phyloP scores from a whole-genome alignment of 2,113 vertebrate genomes.

The Murina feae region DNA sequence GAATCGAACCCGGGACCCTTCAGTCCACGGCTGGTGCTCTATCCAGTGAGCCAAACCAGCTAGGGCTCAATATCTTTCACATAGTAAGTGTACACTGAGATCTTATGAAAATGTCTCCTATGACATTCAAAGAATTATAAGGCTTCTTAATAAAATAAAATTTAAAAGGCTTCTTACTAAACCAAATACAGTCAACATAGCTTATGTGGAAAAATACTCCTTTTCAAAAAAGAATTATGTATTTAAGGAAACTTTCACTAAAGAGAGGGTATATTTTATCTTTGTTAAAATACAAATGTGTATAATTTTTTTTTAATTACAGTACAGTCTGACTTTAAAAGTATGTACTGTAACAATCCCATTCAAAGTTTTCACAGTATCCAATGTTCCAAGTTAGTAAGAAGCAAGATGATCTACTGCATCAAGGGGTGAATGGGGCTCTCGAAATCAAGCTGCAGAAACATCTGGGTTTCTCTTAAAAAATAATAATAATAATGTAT shows the following conservation, averaged over 20 bases:
- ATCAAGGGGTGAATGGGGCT: not conserved
- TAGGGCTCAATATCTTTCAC: not conserved
- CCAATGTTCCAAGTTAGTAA: not conserved
- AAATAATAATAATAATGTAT: not conserved
- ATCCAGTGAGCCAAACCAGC: too few relatives aligned
- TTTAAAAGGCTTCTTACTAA: not conserved
- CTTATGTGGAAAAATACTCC: not conserved
- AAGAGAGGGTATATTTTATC: not conserved
- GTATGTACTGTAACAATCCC: not conserved
- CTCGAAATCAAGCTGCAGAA: not conserved
- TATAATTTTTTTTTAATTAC: not conserved
- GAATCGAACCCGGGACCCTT: too few relatives aligned
- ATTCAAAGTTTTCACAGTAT: not conserved
- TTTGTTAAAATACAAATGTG: not conserved
- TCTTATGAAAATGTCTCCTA: not conserved
- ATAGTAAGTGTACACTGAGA: rapidly evolving
- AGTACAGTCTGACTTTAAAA: not conserved
- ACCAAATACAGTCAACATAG: not conserved
- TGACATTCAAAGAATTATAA: not conserved
- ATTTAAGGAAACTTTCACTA: not conserved
- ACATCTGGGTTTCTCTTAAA: not conserved
- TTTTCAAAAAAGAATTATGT: not conserved
- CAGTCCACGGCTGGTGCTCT: too few relatives aligned
- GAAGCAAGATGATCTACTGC: not conserved
- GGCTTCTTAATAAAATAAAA: not conserved